Base-by-base conservation (phyloP, 2,888 invertebrate species). In the Troides aeacus region DNA sequence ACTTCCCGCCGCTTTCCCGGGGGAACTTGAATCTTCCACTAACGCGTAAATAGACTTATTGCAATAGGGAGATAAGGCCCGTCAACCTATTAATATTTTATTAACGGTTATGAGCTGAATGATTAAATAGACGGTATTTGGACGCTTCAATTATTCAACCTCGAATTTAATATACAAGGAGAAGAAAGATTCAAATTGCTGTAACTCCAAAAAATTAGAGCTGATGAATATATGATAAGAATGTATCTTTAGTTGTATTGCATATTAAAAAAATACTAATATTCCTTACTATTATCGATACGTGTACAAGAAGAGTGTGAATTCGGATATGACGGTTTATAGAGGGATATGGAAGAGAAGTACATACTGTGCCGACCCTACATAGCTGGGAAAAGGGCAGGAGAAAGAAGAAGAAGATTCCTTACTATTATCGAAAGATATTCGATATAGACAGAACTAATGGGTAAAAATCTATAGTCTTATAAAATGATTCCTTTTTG, bases 21-120 rank as follows among this genome's bases (percentile, higher is more conserved):
- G 57, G 84, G 81, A 84, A 77, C 78, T 77, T 75, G 76, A 79
- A 78, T 83, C 78, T 82, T 77, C 77, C 75, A 79, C 79, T 78
- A 81, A 84, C 77, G 81, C 81, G 81, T 84, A 84, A 85, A 84
- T 83, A 78, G 80, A 83, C 78, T 83, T 85, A 83, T 82, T 81
- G 80, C 79, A 80, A 81, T 75, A 76, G 78, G 78, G 72, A 75
- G 73, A 75, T 77, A 80, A 79, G 75, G 77, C 75, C 76, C 77
- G 79, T 80, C 73, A 71, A 72, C 70, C 71, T 77, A 79, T 81
- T 79, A 82, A 80, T 82, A 79, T 80, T 79, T 78, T 78, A 84
- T 78, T 77, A 75, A 74, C 74, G 76, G 78, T 79, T 79, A 76
- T 73, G 74, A 76, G 77, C 79, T 74, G 77, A 76, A 80, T 75